Conservation (phyloP, 2,113 vertebrate species). For the Sigmodon hispidus region DNA sequence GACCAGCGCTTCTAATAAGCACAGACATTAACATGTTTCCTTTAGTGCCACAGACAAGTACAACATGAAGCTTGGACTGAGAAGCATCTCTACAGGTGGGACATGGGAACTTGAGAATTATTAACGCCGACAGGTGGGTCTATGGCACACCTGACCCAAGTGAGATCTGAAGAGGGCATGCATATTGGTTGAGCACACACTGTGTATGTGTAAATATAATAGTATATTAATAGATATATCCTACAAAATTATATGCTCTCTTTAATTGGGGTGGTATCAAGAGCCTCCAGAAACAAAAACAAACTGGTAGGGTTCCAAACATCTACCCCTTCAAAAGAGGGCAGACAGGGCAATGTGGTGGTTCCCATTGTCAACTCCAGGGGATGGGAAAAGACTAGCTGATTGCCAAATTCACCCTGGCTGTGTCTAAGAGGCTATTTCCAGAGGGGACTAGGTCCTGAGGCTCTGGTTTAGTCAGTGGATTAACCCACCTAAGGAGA, state of each 20-base stretch:
- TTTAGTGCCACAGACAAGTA: not conserved
- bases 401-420: too few relatives aligned
- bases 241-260: not conserved
- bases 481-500: not conserved
- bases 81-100: not conserved
- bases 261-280: not conserved
- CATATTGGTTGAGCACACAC: too few relatives aligned
- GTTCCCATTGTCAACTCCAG: not conserved
- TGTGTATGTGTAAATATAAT: not conserved
- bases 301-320: not conserved
- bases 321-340: not conserved
- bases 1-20: not conserved
- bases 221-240: not conserved
- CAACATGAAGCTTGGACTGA: not conserved
- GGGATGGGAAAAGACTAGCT: not conserved
- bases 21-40: not conserved
- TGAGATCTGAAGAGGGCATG: not conserved
- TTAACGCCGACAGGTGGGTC: not conserved
- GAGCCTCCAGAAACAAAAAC: not conserved
- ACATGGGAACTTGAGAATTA: not conserved
- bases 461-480: not conserved
- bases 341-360: not conserved
- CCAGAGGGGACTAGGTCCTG: not conserved
- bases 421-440: not conserved
- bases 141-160: not conserved